These are phyloP conservation scores for Dufourea novaeangliae DNA, from an alignment of 1,140 invertebrate species.

Conservation along the genomic window DNA sequence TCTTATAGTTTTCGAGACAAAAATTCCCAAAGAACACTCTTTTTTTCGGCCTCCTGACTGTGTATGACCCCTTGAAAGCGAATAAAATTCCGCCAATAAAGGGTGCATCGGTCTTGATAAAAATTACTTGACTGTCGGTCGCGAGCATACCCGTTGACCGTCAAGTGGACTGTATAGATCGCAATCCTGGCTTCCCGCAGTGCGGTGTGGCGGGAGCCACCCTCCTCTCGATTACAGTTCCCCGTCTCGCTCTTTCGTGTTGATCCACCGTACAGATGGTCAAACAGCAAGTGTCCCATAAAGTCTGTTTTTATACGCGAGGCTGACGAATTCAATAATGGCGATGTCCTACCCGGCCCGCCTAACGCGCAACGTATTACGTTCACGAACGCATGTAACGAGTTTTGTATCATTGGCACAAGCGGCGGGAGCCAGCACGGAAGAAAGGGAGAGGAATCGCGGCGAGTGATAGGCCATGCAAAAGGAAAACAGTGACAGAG, in stretches of 20 bases:
- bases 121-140: slow-evolving; percentile 40
- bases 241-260: slow-evolving; percentile 14
- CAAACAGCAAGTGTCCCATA: slow-evolving; percentile 75
- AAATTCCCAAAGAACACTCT: too few relatives aligned
- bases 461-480: slow-evolving; percentile 21
- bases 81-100: neutral
- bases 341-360: slow-evolving; percentile 24
- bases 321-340: slow-evolving; percentile 78
- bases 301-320: slow-evolving; percentile 74
- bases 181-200: slow-evolving; percentile 50
- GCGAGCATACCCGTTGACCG: slow-evolving; percentile 44
- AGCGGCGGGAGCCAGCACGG: slow-evolving; percentile 15
- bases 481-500: slow-evolving; percentile 12
- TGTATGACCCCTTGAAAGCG: too few relatives aligned
- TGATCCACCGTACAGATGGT: slow-evolving; percentile 71
- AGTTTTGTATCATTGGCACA: slow-evolving; percentile 71
- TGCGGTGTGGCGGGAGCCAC: slow-evolving; percentile 39
- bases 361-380: slow-evolving; percentile 65
- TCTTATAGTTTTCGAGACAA: too few relatives aligned
- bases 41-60: too few relatives aligned
- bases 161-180: slow-evolving; percentile 54
- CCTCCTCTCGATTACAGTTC: slow-evolving; percentile 30
- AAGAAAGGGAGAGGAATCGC: slow-evolving; percentile 11
- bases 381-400: slow-evolving; percentile 74
- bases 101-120: neutral